Percentiles rank a stretch among this genome's conserved stretches.
phyloP scores from a whole-genome alignment of 2,888 invertebrate species.

The Athalia rosae region DNA sequence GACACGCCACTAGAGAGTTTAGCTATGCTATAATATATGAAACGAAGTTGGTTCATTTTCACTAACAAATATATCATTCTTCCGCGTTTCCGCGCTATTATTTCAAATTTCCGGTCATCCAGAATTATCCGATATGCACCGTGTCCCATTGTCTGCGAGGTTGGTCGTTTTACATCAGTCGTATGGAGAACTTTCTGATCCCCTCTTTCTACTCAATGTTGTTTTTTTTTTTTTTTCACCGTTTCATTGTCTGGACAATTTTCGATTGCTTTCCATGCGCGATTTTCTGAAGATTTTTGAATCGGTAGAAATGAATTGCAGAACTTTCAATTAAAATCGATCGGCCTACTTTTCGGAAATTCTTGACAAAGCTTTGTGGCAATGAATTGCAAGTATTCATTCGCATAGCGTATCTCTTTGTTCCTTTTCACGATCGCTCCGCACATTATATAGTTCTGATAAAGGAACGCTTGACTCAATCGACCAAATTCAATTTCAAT shows the following conservation, averaged over 20 bases:
- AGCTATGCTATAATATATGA: constrained; percentile 41
- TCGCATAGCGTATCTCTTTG: no score
- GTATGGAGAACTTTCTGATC: constrained; percentile 2
- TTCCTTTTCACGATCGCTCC: no score
- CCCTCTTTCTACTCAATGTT: neutral
- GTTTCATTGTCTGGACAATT: neutral
- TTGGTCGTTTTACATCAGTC: constrained; percentile 46
- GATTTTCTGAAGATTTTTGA: no score
- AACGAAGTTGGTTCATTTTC: constrained; percentile 58
- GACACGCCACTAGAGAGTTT: constrained; percentile 22
- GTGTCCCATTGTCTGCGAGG: constrained; percentile 45
- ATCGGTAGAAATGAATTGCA: no score
- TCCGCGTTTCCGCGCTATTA: constrained; percentile 69
- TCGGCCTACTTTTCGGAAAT: no score
- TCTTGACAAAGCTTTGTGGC: no score
- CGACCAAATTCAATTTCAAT: no score
- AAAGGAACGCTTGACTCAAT: no score
- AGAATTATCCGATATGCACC: constrained; percentile 22
- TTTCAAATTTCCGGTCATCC: constrained; percentile 67
- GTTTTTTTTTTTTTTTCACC: neutral
- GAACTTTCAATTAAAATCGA: no score
- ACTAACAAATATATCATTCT: constrained; percentile 69
- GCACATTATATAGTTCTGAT: no score
- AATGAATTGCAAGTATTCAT: no score
- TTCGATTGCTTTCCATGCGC: neutral